Evolutionary conservation across 2,888 invertebrate species (phyloP).

Genomic region (Athalia circularis): DNA sequence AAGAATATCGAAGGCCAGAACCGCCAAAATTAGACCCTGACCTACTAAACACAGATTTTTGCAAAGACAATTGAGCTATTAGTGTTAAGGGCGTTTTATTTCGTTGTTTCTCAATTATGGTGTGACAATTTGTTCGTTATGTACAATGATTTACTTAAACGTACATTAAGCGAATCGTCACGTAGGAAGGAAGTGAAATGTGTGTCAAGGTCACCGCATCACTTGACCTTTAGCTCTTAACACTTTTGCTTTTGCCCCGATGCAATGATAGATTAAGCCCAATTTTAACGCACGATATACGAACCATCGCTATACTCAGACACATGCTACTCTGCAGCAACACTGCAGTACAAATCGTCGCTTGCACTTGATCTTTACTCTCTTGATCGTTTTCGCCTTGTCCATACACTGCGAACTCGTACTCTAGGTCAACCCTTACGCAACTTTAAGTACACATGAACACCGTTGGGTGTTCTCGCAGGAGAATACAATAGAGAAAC

Average conservation of each 20-base stretch:
- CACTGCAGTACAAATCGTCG: not conserved
- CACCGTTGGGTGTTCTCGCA: not conserved
- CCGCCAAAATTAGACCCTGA: conserved; percentile 45
- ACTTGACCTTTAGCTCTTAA: conserved; percentile 36
- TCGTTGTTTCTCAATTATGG: conserved; percentile 33
- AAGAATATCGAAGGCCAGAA: not conserved
- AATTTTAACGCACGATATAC: conserved; percentile 13
- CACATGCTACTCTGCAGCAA: not conserved
- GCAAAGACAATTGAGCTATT: conserved; percentile 50
- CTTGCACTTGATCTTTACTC: conserved; percentile 40
- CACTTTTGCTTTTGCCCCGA: conserved; percentile 36
- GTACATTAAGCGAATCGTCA: conserved; percentile 27
- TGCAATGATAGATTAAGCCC: conserved; percentile 41
- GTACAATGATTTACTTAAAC: conserved; percentile 37
- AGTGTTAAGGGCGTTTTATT: conserved; percentile 37
- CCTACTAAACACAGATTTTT: conserved; percentile 48
- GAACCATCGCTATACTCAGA: not conserved
- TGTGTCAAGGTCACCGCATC: conserved; percentile 42
- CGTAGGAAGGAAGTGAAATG: conserved; percentile 45
- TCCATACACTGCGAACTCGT: not conserved
- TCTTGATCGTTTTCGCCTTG: conserved; percentile 38
- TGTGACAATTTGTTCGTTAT: conserved; percentile 40
- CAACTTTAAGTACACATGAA: not conserved
- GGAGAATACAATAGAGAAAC: not conserved
- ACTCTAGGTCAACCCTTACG: conserved; percentile 31